These are phyloP conservation scores for Nomada hirtipes DNA, from an alignment of 2,888 invertebrate species.

Conservation along the genomic window DNA sequence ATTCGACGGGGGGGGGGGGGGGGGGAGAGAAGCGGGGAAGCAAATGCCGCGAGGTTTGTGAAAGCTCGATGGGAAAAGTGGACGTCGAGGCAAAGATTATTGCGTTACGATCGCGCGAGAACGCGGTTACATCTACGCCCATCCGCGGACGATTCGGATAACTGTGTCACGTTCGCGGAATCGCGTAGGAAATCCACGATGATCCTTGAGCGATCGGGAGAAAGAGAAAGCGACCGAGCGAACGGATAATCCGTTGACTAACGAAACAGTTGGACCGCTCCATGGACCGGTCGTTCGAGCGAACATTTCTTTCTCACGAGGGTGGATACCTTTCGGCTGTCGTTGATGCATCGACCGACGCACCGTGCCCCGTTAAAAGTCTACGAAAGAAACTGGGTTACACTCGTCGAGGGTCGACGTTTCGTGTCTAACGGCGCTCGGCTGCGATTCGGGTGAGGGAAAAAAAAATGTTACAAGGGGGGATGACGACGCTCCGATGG, in stretches of 20 bases:
- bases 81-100: not conserved
- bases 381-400: slow-evolving; percentile 72
- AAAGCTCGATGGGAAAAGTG: not conserved
- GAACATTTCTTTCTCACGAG: slow-evolving; percentile 66
- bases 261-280: not conserved
- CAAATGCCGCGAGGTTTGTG: not conserved
- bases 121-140: not conserved
- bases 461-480: slow-evolving; percentile 9
- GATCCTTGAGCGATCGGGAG: slow-evolving; percentile 11
- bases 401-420: slow-evolving; percentile 41
- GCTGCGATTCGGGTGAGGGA: slow-evolving; percentile 58
- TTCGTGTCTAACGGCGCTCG: slow-evolving; percentile 66
- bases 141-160: not conserved
- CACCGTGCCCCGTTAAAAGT: slow-evolving; percentile 62
- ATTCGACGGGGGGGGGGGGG: too few species aligned
- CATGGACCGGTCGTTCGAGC: slow-evolving; percentile 2
- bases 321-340: slow-evolving; percentile 62
- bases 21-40: not conserved
- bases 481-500: slow-evolving; percentile 19
- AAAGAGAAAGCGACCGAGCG: slow-evolving; percentile 15
- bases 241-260: not conserved
- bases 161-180: slow-evolving; percentile 19
- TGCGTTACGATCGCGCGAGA: too few species aligned
- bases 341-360: slow-evolving; percentile 60
- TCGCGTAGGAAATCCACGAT: not conserved